phyloP scores from a whole-genome alignment of 1,140 invertebrate species.

The Mactra quadrangularis region DNA sequence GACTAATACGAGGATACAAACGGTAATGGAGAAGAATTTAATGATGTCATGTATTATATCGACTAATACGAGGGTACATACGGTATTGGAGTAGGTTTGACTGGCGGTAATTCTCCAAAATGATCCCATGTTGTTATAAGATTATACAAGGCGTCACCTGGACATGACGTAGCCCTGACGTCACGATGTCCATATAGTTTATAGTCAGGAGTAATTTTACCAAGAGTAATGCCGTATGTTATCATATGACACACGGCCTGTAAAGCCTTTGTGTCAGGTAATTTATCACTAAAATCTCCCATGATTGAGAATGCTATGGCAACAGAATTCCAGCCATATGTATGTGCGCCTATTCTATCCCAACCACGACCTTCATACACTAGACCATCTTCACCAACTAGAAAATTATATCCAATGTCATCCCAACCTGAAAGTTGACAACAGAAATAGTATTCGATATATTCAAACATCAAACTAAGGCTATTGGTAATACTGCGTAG shows the following conservation, averaged over 20 bases:
- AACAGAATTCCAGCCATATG: constrained; percentile 61
- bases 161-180: constrained; percentile 67
- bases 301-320: constrained; percentile 89
- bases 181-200: constrained; percentile 72
- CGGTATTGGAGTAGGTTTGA: constrained; percentile 48
- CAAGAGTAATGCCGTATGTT: constrained; percentile 63
- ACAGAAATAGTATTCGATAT: background rate
- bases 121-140: constrained; percentile 85
- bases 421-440: constrained; percentile 64
- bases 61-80: no score
- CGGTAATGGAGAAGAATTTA: no score
- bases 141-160: constrained; percentile 83
- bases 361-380: constrained; percentile 69
- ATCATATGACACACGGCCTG: constrained; percentile 68
- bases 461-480: background rate
- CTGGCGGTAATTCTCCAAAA: constrained; percentile 61
- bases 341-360: constrained; percentile 63
- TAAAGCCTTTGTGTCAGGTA: constrained; percentile 67
- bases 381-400: constrained; percentile 66
- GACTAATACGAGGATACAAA: no score
- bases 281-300: constrained; percentile 82
- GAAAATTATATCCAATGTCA: constrained; percentile 73
- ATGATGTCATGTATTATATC: no score
- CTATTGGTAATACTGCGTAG: background rate
- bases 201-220: constrained; percentile 66